Conservation (phyloP, 2,113 vertebrate species). For the Caranx melampygus region DNA sequence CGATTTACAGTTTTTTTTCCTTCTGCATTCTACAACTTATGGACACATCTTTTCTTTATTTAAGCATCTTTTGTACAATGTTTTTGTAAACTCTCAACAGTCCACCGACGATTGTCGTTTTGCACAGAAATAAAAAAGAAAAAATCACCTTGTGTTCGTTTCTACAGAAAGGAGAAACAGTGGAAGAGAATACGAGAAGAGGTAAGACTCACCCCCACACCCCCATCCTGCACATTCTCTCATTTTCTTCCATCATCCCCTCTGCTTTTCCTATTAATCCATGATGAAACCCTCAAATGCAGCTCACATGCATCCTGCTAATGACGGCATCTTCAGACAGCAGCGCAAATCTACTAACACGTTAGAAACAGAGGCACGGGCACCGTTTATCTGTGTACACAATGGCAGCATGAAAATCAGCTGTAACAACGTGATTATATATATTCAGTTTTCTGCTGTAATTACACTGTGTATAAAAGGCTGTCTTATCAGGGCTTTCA, state of each 20-base stretch:
- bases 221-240: not conserved
- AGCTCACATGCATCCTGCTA: constrained; percentile 10
- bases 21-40: too few species aligned
- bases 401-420: not conserved
- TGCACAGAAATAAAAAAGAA: too few species aligned
- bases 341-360: not conserved
- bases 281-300: not conserved
- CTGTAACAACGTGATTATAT: not conserved
- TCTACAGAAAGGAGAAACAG: constrained; percentile 93
- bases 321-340: not conserved
- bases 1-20: too few species aligned
- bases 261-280: constrained; percentile 11
- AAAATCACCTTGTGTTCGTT: too few species aligned
- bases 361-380: not conserved
- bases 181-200: constrained; percentile 95
- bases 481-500: not conserved
- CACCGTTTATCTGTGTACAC: not conserved
- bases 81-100: too few species aligned
- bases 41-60: too few species aligned
- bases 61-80: too few species aligned
- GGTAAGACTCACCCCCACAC: constrained; percentile 79
- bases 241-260: not conserved
- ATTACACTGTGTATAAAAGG: not conserved
- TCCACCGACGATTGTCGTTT: too few species aligned
- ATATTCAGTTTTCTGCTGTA: not conserved